Base-by-base conservation (phyloP, 2,797 vertebrate genomes). In the Cichlasoma orientale region DNA sequence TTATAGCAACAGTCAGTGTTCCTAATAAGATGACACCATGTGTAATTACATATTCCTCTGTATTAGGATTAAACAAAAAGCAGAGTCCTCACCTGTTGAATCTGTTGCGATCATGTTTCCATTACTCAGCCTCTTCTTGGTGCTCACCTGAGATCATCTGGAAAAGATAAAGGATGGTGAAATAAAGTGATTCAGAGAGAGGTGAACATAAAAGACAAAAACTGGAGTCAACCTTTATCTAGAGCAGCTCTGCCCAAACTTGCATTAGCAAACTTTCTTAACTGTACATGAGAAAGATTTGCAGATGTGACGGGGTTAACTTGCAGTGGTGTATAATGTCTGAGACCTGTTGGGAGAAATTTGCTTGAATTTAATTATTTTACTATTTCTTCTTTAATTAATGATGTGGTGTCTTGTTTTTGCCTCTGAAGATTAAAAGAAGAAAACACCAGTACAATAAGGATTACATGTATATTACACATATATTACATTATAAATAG, bases 51-150 rank as follows among this genome's bases (percentile, higher is more conserved):
- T 82, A 74, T 80, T 78, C 55, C 31, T 59, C 74, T 74, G 75
- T 76, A 41, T 21, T 50, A 72, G 68, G 74, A 87, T 79, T 72
- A 86, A 82, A 88, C 25, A 68, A 50, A 70, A 79, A 9, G n/a
- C 61, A 77, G 41, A 87, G 90, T 90, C 83, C 79, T 23, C 86
- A 93, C 93, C 91, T 88, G 82, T 56, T 63, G 75, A 87, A 85
- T 78, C 79, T 75, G 31, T 52, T 63, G 56, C 76, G 83, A 77
- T 92, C 82, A n/a, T 56, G 74, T 90, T 92, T 90, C 89, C 84
- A 92, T 88, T 78, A 88, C 59, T 89, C 85, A 82, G 80, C 82
- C 71, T 71, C 71, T 79, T 83, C 59, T 79, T 14, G 7, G 14
- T 12, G 72, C 58, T 82, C 87, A 86, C 76, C 80, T 79, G 76